Conservation (phyloP, 1,140 invertebrate genomes). For the Homarus americanus region DNA sequence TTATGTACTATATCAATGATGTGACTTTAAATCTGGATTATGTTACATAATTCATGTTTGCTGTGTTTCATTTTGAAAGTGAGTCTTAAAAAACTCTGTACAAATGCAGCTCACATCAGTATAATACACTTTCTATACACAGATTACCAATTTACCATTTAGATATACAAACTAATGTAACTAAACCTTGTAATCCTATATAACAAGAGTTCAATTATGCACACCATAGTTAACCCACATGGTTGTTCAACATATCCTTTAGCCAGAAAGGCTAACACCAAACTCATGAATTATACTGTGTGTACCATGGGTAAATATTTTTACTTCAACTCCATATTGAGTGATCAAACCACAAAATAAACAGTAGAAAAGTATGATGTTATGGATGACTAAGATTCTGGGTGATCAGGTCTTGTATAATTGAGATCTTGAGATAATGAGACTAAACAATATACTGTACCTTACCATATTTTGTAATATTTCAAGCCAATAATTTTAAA, state of each 20-base stretch:
- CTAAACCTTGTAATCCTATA: not conserved
- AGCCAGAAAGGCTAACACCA: not conserved
- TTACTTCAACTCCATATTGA: not conserved
- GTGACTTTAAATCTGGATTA: too few relatives aligned
- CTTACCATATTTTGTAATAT: not conserved
- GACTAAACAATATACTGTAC: not conserved
- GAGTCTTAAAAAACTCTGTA: not conserved
- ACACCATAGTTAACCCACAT: not conserved
- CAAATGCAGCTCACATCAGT: not conserved
- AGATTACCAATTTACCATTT: not conserved
- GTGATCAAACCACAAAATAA: not conserved
- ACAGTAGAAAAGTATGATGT: constrained; percentile 4
- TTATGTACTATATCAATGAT: too few relatives aligned
- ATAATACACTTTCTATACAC: not conserved
- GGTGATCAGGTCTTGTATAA: not conserved
- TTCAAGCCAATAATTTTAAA: not conserved
- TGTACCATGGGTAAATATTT: not conserved
- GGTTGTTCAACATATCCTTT: not conserved
- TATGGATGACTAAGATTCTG: not conserved
- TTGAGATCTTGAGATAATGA: not conserved
- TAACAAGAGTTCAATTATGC: constrained; percentile 8
- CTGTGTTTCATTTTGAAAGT: not conserved
- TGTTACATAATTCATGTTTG: not conserved
- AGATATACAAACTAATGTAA: constrained; percentile 11
- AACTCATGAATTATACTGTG: not conserved